These are phyloP conservation scores for Neopelma chrysocephalum DNA, from an alignment of 2,797 vertebrate genomes.

Conservation along the genomic window DNA sequence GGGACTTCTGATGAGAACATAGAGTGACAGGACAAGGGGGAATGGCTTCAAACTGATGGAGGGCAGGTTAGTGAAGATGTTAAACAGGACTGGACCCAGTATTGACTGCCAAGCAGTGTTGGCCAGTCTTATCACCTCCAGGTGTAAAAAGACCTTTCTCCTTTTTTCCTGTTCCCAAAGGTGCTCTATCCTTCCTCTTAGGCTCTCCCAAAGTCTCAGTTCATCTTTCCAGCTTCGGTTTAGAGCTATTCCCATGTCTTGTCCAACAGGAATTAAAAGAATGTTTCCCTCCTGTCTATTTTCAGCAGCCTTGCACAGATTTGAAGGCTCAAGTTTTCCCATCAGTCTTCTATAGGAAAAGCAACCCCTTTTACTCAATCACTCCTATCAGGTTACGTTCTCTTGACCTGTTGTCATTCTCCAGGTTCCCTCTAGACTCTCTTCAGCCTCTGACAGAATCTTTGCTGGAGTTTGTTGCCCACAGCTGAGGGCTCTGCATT, in stretches of 20 bases:
- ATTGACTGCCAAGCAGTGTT: fast-evolving
- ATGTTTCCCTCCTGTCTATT: neutral
- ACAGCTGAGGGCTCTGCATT: neutral
- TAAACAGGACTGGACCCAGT: neutral
- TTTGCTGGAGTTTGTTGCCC: neutral
- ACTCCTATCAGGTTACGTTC: neutral
- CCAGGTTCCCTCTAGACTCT: neutral
- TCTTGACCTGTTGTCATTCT: conserved; percentile 9
- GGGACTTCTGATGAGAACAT: neutral
- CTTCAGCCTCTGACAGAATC: neutral
- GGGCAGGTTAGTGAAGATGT: neutral
- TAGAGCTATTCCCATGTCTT: neutral
- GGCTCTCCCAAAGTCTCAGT: neutral
- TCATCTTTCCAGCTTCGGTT: neutral
- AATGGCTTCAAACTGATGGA: neutral
- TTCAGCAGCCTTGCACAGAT: neutral
- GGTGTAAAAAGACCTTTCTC: neutral
- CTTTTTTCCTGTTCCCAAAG: neutral
- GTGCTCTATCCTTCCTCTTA: neutral
- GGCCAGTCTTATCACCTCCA: neutral
- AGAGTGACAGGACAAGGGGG: neutral
- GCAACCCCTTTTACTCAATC: neutral
- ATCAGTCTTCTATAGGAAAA: neutral
- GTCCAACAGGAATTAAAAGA: neutral
- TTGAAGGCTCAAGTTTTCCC: neutral